Base-by-base conservation (phyloP, 1,140 invertebrate genomes). In the Mamestra configurata region DNA sequence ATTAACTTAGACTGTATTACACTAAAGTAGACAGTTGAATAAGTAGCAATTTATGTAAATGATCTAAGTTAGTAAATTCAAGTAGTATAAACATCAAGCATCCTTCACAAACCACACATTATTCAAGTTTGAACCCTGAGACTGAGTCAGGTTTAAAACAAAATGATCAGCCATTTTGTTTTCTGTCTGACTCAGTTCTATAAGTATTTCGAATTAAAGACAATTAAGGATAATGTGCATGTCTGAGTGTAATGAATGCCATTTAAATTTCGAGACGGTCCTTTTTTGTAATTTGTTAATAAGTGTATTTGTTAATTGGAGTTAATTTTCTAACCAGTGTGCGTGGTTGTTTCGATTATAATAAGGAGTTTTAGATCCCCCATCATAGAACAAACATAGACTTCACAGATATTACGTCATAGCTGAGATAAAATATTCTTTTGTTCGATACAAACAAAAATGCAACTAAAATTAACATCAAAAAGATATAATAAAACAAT, bases 401-500 rank as follows among this genome's bases (percentile, higher is more conserved):
- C 11, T 66, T 40, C 35, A 20, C n/a, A 3, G 8, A 66, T 22
- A 66, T 66, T 20, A 20, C 35, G 10, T 66, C 18, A 40, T 64
- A 31, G 18, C 35, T 64, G 61, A 66, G 35, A 46, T 35, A 24
- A 24, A 18, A 13, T 4, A 70, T 46, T 7, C 22, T 70, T 70
- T 70, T 70, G 40, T 70, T 70, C 66, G 8, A 46, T 46, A 68
- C 40, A 68, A 68, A 24, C 18, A 68, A 46, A 46, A 70, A 66
- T 40, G 15, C 20, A 49, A 27, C 27, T 15, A 31, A 15, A 37
- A 35, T 37, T 61, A 49, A 49, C 18, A 40, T 13, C 22, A 20
- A 66, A 66, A 1, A 49, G 22, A 70, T 5, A n/a, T 18, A 35
- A 70, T 4, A 49, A 70, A 70, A 70, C 40, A 24, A 31, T 61